A percentile compares a stretch with the other conserved stretches of the same genome.
phyloP scores from a whole-genome alignment of 2,797 vertebrate genomes.

The Parauchenoglanis ngamensis region DNA sequence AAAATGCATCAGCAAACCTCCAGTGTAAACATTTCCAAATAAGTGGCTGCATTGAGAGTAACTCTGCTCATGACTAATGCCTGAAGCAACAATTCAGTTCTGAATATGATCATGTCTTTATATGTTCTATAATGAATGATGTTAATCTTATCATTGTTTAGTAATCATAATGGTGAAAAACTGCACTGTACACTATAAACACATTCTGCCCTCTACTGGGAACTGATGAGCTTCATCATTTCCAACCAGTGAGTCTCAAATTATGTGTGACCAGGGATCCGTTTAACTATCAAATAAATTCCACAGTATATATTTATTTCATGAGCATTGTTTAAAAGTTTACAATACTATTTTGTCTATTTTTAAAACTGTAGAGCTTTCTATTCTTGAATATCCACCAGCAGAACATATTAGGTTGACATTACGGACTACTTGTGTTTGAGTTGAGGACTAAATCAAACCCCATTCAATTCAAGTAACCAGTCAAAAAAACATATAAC shows the following conservation, averaged over 20 bases:
- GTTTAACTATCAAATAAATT: neutral
- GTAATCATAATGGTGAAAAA: neutral
- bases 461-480: neutral
- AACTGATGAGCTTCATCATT: neutral
- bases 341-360: neutral
- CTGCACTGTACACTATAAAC: neutral
- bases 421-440: neutral
- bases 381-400: neutral
- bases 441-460: neutral
- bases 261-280: neutral
- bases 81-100: slow-evolving; percentile 9
- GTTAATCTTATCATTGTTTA: neutral
- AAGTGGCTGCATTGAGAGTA: neutral
- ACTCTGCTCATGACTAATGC: slow-evolving; percentile 9
- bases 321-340: neutral
- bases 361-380: neutral
- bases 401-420: neutral
- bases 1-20: neutral
- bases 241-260: neutral
- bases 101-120: neutral
- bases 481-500: neutral
- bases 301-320: neutral
- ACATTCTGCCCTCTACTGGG: slow-evolving; percentile 53
- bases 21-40: slow-evolving; percentile 5
- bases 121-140: neutral